phyloP scores from a whole-genome alignment of 2,113 vertebrate species.

The Willisornis vidua region DNA sequence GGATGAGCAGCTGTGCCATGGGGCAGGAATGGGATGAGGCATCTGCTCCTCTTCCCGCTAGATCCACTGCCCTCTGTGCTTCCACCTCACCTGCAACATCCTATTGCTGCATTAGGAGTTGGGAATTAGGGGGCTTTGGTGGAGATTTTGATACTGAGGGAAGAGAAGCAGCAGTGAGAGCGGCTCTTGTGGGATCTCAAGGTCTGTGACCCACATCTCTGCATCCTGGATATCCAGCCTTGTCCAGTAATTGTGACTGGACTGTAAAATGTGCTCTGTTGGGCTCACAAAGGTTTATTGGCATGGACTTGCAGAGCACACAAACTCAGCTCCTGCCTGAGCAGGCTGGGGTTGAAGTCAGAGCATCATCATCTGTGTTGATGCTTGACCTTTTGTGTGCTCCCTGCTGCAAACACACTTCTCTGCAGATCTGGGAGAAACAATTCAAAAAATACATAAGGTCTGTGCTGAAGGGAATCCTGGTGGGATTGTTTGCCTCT shows the following conservation, averaged over 20 bases:
- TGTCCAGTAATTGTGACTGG: accelerated
- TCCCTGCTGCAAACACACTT: neutral
- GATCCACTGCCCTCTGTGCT: neutral
- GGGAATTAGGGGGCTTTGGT: neutral
- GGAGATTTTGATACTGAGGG: neutral
- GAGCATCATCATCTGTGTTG: neutral
- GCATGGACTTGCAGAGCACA: accelerated
- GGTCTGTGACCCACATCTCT: neutral
- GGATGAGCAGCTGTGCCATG: neutral
- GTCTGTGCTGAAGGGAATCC: neutral
- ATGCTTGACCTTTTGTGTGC: neutral
- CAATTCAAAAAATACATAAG: accelerated
- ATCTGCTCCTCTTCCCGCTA: accelerated
- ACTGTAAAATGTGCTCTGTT: neutral
- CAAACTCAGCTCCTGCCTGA: neutral
- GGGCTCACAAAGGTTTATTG: neutral
- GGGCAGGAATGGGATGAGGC: neutral
- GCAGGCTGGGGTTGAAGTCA: neutral
- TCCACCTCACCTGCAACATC: neutral
- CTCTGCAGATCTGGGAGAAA: neutral
- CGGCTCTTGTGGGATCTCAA: accelerated
- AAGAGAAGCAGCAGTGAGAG: neutral
- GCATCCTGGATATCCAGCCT: accelerated
- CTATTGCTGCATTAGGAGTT: neutral
- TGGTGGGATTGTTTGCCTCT: neutral